phyloP scores from a whole-genome alignment of 2,797 vertebrate species.

The Hafferia zeledoni region DNA sequence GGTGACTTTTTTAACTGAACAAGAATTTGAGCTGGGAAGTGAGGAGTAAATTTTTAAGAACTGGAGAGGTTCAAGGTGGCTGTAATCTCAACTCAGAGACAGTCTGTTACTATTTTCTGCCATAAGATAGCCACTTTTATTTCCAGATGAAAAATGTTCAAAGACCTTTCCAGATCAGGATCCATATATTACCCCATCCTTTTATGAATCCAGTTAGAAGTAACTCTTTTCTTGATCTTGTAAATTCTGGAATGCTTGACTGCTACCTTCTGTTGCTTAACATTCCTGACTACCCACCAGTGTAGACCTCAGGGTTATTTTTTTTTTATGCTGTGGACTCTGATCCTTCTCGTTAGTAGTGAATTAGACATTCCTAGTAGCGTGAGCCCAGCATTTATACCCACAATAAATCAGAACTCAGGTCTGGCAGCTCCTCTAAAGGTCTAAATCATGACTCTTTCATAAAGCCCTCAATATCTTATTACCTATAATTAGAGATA shows the following conservation, averaged over 20 bases:
- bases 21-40: not conserved
- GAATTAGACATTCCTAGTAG: not conserved
- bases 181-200: not conserved
- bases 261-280: not conserved
- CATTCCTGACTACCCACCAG: not conserved
- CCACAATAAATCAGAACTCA: not conserved
- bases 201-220: not conserved
- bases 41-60: not conserved
- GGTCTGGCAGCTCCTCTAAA: not conserved
- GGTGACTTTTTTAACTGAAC: not conserved
- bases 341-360: not conserved
- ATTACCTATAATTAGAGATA: not conserved
- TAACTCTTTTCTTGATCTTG: not conserved
- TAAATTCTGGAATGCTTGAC: not conserved
- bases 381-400: not conserved
- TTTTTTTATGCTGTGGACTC: not conserved
- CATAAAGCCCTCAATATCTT: not conserved
- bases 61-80: not conserved
- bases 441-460: not conserved
- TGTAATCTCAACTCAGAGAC: not conserved
- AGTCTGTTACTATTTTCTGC: not conserved
- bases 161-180: not conserved
- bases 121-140: not conserved
- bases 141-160: not conserved
- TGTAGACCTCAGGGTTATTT: not conserved